Evolutionary conservation across 1,140 invertebrate genomes (phyloP), one percentile per base, ranked within the genome.

Genomic region (Aphaenogaster ashmeadi): DNA sequence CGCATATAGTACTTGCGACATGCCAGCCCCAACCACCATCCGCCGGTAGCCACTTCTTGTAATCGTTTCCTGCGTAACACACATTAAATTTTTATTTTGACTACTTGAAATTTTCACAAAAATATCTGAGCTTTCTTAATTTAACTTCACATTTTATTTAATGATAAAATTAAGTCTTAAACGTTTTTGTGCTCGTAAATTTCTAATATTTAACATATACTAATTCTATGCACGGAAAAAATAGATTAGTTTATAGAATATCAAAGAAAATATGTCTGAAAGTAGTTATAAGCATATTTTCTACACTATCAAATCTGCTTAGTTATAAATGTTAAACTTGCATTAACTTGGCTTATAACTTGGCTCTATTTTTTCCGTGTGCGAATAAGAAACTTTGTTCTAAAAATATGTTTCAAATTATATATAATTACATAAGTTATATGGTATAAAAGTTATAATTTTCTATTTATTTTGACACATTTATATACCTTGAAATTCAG

Each of bases 21-120:
- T 97, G 97, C 90, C 96, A 96, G 3, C 94, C 95, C 96, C 96
- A 97, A 54, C 96, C 97, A 44, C 96, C 97, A 94, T 97, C 96
- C 41, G 95, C 94, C 9, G 96, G 96, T 87, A 96, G 95, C 97
- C 97, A 97, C 69, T 95, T 95, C 47, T 93, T 94, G 64, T 94
- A 94, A 89, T 95, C 91, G 15, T 89, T 79, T 13, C 94, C 94
- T 95, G 86, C 15, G 33, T 21, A 36, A 77, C 27, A 83, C 27
- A 83, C 54, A 18, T 60, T 21, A 64, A 47, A 50, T 33, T 33
- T 44, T 38, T 7, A 60, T 71, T 56, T 79, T 13, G n/a, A 27
- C 4, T 44, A 13, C 13, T 38, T 66, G 1, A 38, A 52, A 11
- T 38, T 60, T 0, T 54, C 4, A 27, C 27, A 60, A 58, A 38